Evolutionary conservation across 2,113 vertebrate genomes (phyloP).

Genomic region (Pteropus alecto): DNA sequence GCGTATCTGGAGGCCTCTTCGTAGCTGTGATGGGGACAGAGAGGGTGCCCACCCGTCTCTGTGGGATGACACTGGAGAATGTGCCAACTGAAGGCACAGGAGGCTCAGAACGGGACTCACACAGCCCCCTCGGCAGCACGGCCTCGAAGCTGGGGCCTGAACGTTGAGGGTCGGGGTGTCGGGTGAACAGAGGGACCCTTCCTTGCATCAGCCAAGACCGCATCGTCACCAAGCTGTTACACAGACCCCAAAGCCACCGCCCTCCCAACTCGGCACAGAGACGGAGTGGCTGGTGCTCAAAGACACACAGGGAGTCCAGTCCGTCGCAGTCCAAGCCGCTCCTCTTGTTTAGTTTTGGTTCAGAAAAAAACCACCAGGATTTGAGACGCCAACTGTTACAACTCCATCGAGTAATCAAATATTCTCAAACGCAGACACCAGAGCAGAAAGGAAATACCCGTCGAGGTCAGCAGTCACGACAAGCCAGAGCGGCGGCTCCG

Average conservation of each 20-base stretch:
- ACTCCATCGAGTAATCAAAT: no score
- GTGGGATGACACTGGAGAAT: neutral
- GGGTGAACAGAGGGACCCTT: neutral
- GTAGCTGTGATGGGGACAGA: neutral
- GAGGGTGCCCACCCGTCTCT: neutral
- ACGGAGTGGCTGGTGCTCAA: no score
- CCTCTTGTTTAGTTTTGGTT: neutral
- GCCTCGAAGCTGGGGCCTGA: neutral
- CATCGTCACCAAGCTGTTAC: neutral
- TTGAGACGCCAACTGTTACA: neutral
- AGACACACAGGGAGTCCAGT: neutral
- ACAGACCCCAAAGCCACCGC: neutral
- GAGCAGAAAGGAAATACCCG: no score
- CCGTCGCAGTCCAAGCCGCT: no score
- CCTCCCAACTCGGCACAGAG: neutral
- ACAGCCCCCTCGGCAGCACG: neutral
- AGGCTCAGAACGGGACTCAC: neutral
- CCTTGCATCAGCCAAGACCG: neutral
- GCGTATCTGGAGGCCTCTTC: neutral
- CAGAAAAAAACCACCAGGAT: neutral
- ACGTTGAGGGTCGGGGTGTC: no score
- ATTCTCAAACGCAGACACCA: neutral
- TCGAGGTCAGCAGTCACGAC: fast-evolving
- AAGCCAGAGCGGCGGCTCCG: fast-evolving
- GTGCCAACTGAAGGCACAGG: fast-evolving